Conservation (phyloP, 2,888 invertebrate genomes). For the Caenorhabditis sinica region DNA sequence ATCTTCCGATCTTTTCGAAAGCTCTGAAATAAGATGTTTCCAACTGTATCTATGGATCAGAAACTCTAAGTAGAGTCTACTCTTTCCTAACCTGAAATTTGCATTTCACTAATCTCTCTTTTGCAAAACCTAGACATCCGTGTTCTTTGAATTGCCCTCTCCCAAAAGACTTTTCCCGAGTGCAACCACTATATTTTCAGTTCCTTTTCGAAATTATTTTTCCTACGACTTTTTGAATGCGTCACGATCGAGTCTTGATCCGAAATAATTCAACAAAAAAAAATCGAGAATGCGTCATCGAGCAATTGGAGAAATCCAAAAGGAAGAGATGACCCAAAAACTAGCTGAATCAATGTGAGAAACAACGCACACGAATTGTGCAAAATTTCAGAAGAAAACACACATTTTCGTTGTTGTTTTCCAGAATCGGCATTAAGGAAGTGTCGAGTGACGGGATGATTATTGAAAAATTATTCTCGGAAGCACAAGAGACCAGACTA, state of each 20-base stretch:
- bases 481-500: constrained; percentile 9
- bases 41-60: no score
- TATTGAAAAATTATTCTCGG: constrained; percentile 21
- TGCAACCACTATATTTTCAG: neutral
- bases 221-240: neutral
- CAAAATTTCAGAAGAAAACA: constrained; percentile 20
- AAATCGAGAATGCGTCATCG: constrained; percentile 21
- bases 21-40: no score
- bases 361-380: constrained; percentile 3
- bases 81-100: neutral
- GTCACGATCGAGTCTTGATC: constrained; percentile 22
- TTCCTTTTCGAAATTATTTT: constrained; percentile 10
- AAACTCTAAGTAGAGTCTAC: neutral
- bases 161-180: neutral
- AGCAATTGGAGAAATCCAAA: neutral
- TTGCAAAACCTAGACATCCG: neutral
- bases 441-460: constrained; percentile 21
- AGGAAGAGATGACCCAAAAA: neutral
- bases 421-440: constrained; percentile 24
- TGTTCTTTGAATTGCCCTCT: constrained; percentile 6
- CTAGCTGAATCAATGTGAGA: constrained; percentile 1
- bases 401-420: constrained; percentile 7
- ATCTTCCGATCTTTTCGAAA: no score
- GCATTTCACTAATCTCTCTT: neutral
- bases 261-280: constrained; percentile 21